Base-by-base conservation (phyloP, 2,113 vertebrate species). In the Heterotis niloticus region DNA sequence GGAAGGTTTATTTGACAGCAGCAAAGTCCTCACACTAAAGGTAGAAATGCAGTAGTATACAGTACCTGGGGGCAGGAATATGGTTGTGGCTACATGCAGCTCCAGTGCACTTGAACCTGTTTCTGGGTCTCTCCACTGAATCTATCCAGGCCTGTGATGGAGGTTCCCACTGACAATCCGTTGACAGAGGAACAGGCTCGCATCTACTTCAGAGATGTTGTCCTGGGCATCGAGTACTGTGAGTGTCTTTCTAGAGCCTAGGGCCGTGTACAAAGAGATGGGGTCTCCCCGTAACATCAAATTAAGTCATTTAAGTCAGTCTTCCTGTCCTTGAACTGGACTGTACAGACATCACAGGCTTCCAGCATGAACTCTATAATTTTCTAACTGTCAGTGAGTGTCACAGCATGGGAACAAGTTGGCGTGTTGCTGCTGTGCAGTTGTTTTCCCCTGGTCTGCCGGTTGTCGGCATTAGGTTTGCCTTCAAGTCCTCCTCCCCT, bases 211-310 rank as follows among this genome's bases (percentile, higher is more conserved):
- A 90, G 93, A 88, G 97, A 99, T 71, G 84, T 99, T 4, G 89
- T 98, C 80, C 83, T 99, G 88, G 97, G 97, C 85, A 96, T 97
- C 0, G 97, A 99, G 88, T 99, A 99, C 87, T 85, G 97, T 99
- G 88, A 93, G 96, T 96, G 57, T 34, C 54, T 24, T 69, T 12
- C 28, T 29, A 29, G 28, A 14, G 12, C 28, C 12, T 5, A 4
- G 24, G 17, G 67, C 10, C n/a, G n/a, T n/a, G n/a, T n/a, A n/a
- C 12, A 12, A n/a, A n/a, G n/a, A n/a, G n/a, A n/a, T n/a, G n/a
- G n/a, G n/a, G n/a, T n/a, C n/a, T n/a, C n/a, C n/a, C n/a, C n/a
- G n/a, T n/a, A n/a, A n/a, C n/a, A n/a, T n/a, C n/a, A n/a, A n/a
- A n/a, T n/a, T n/a, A 29, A 20, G 14, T 62, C 2, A 24, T 26